Evolutionary conservation across 2,888 invertebrate species (phyloP), one percentile per base, ranked within the genome.

Genomic region (Sinodicranocentrus sp.): DNA sequence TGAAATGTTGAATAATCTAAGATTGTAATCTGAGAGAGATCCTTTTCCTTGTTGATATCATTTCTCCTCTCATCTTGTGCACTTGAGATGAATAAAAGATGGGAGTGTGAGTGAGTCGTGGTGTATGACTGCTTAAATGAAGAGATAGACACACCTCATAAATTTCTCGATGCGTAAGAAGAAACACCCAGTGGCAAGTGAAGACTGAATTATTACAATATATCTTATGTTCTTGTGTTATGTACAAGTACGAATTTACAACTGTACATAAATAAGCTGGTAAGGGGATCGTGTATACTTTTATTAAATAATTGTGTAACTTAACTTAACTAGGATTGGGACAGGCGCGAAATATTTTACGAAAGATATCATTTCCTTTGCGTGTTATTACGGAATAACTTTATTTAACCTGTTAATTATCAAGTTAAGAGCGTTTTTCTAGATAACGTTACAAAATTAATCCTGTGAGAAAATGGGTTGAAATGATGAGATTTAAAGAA

Each of bases 131-230:
- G 33, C 33, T 33, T 3, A 3, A 33, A 76, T 76, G 59, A 43
- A 33, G 43, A 25, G 61, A 73, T 67, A 54, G 80, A 67, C 71
- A 72, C 79, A 82, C 73, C 65, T 73, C 84, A 75, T 84, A 84
- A 84, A 84, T 84, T 84, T 75, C 59, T 52, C 25, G 67, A 54
- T 39, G 65, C 33, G 21, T 65, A 48, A 63, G 65, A 54, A 54
- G 63, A 59, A 79, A 84, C 79, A 68, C 73, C 79, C 73, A 84
- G 79, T 79, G 79, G 84, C 79, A 65, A 28, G 28, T 26, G 26
- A 25, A 28, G 61, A 28, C 19, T 3, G 61, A 61, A 54, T 48
- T 10, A 48, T 48, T 48, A 15, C 48, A 13, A 39, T 39, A 39
- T 39, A n/a, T n/a, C n/a, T n/a, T n/a, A n/a, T n/a, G n/a, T n/a